A percentile compares a stretch with the other conserved stretches of the same genome.
phyloP scores from a whole-genome alignment of 1,140 invertebrate species.

The Cydia strobilella region DNA sequence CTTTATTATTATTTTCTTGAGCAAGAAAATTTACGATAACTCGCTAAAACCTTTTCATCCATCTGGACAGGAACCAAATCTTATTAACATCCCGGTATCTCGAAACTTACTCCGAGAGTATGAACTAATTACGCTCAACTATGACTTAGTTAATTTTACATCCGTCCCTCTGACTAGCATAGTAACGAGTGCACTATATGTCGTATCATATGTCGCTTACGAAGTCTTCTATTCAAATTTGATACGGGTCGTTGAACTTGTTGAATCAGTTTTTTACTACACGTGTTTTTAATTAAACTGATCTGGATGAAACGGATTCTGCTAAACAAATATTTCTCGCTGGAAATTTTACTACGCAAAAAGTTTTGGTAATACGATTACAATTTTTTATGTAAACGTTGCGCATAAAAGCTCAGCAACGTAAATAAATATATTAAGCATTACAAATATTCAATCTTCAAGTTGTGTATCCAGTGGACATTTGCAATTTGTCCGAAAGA shows the following conservation, averaged over 20 bases:
- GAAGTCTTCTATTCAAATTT: slow-evolving; percentile 26
- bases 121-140: background rate
- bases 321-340: slow-evolving; percentile 3
- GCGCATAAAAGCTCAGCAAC: too few relatives aligned
- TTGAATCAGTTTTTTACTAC: slow-evolving; percentile 23
- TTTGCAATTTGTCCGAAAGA: too few relatives aligned
- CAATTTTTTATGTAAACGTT: too few relatives aligned
- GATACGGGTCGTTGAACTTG: slow-evolving; percentile 24
- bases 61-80: too few relatives aligned
- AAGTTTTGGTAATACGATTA: background rate
- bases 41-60: too few relatives aligned
- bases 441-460: too few relatives aligned
- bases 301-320: slow-evolving; percentile 9
- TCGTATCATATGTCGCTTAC: slow-evolving; percentile 24
- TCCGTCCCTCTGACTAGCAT: slow-evolving; percentile 3
- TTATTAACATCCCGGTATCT: too few relatives aligned
- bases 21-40: too few relatives aligned
- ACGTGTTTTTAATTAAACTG: slow-evolving; percentile 22
- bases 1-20: too few relatives aligned
- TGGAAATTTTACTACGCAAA: background rate
- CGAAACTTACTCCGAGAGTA: background rate
- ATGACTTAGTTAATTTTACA: background rate
- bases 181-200: slow-evolving; percentile 23
- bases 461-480: too few relatives aligned
- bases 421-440: too few relatives aligned